Conservation (phyloP, 2,888 invertebrate species). For the Hypolimnas misippus region DNA sequence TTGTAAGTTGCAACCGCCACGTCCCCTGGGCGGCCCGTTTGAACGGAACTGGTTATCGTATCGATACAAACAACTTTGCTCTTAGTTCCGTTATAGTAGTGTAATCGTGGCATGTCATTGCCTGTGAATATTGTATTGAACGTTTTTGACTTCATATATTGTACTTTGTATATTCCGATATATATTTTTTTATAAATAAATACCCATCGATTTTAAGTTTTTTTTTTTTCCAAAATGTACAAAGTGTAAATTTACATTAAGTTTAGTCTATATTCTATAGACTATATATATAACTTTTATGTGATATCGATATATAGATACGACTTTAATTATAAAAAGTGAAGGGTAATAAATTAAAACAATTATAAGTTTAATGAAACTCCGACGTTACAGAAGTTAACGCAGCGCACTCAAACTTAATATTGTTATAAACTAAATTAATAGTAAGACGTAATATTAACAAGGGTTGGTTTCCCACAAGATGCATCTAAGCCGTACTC, state of each 20-base stretch:
- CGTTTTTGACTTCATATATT: slow-evolving; percentile 7
- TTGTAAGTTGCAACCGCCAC: slow-evolving; percentile 60
- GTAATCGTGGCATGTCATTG: slow-evolving; percentile 38
- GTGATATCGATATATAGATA: too few species aligned
- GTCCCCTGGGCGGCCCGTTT: slow-evolving; percentile 51
- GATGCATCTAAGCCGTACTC: slow-evolving; percentile 75
- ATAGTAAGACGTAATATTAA: slow-evolving; percentile 74
- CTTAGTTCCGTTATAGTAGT: slow-evolving; percentile 34
- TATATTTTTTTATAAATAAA: neutral
- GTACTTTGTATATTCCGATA: too few species aligned
- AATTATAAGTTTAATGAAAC: neutral
- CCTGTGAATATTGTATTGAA: slow-evolving; percentile 23
- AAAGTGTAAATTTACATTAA: too few species aligned
- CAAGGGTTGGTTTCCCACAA: slow-evolving; percentile 71
- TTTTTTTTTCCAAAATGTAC: too few species aligned
- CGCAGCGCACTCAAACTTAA: slow-evolving; percentile 45
- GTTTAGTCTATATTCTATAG: too few species aligned
- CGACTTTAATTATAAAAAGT: neutral
- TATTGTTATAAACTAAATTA: slow-evolving; percentile 67
- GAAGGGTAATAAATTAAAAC: neutral
- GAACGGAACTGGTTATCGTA: slow-evolving; percentile 51
- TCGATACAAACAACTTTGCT: slow-evolving; percentile 42
- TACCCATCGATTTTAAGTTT: too few species aligned
- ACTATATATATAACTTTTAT: too few species aligned
- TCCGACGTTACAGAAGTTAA: slow-evolving; percentile 23